Conservation (phyloP, 2,113 vertebrate genomes). For the Diadophis punctatus region DNA sequence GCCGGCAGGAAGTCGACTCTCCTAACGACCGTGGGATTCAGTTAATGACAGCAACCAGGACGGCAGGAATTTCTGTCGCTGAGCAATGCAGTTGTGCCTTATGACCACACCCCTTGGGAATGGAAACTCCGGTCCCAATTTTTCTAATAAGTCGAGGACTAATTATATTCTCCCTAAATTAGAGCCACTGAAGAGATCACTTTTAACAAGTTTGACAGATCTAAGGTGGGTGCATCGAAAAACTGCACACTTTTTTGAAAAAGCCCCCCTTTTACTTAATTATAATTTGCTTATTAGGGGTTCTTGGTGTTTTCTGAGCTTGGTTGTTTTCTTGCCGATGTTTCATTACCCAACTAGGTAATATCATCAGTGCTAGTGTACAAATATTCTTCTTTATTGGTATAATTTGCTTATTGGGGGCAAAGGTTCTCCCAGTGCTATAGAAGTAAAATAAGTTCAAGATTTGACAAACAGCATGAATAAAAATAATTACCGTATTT, state of each 20-base stretch:
- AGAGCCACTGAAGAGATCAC: neutral
- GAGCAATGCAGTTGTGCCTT: too few species aligned
- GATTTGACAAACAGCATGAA: neutral
- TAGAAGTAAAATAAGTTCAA: neutral
- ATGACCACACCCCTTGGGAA: too few species aligned
- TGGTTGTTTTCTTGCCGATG: neutral
- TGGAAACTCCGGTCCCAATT: too few species aligned
- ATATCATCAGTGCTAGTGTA: neutral
- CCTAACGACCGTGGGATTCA: too few species aligned
- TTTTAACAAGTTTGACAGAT: neutral
- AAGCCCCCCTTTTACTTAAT: neutral
- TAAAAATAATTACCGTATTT: neutral
- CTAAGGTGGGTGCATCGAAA: neutral
- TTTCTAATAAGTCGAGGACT: too few species aligned
- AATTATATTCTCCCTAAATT: neutral
- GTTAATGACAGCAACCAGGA: too few species aligned
- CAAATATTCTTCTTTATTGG: neutral
- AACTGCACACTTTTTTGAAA: neutral
- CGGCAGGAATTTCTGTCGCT: too few species aligned
- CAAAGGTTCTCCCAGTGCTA: neutral
- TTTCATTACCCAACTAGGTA: neutral
- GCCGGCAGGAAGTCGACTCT: too few species aligned
- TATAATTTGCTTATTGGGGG: neutral
- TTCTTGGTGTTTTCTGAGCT: neutral
- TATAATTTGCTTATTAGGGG: neutral